These are phyloP conservation scores for Vannuccia rotundouncinata DNA, from an alignment of 2,888 invertebrate genomes.

Conservation along the genomic window DNA sequence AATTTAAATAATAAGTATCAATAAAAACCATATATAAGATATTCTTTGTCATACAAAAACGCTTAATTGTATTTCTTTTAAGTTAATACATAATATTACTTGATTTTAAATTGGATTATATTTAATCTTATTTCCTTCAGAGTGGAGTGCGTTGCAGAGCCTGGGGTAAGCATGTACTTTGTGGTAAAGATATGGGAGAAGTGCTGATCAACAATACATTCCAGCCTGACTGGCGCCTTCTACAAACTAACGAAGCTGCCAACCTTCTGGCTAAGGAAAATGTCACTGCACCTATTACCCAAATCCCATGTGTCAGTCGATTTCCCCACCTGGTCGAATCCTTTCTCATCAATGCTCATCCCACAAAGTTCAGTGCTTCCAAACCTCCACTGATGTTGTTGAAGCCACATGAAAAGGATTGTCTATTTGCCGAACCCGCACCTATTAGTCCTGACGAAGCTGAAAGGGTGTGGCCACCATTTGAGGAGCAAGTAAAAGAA, in stretches of 20 bases:
- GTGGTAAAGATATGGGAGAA: neutral
- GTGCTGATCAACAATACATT: neutral
- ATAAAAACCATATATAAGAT: neutral
- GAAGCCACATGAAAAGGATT: neutral
- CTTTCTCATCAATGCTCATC: neutral
- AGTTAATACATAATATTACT: neutral
- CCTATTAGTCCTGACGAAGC: neutral
- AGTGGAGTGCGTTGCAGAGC: neutral
- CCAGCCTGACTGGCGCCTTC: constrained; percentile 3
- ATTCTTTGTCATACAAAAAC: neutral
- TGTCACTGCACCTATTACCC: neutral
- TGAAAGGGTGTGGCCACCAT: neutral
- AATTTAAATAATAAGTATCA: neutral
- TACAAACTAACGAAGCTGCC: neutral
- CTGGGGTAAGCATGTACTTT: neutral
- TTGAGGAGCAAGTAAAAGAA: neutral
- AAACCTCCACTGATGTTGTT: neutral
- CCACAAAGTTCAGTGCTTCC: neutral
- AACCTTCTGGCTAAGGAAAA: neutral
- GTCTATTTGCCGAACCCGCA: neutral
- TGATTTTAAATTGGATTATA: no score
- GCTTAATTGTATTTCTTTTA: neutral
- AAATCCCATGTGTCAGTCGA: neutral
- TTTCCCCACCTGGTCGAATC: neutral
- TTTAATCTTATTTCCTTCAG: no score